Base-by-base conservation (phyloP, 2,113 vertebrate genomes). In the Coregonus clupeaformis region DNA sequence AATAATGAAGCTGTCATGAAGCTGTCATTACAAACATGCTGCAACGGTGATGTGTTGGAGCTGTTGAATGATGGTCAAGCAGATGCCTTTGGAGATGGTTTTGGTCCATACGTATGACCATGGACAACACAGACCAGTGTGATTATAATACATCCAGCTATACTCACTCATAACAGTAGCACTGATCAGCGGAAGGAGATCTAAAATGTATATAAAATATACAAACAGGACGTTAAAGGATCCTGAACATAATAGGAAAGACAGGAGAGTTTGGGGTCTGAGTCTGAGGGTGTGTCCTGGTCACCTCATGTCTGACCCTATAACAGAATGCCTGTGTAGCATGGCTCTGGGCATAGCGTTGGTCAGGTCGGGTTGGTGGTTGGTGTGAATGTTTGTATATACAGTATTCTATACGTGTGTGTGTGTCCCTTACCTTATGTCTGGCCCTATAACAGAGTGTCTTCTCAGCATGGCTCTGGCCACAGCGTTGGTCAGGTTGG, bases 391-490 rank as follows among this genome's bases (percentile, higher is more conserved):
- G 7, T 42, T 2, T 11, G 2, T 42, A 42, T 2, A 42, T 42
- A 42, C 36, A 36, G 36, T 2, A 42, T 7, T 0, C 36, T 42
- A 7, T 11, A 3, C 2, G 52, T 11, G 24, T 62, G 52, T 4
- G 73, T 57, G 66, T 45, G 36, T 27, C 72, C 42, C 94, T 89
- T 94, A 98, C 98, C 94, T 97, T 89, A 99, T 94, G 70, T 97
- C 95, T 49, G 95, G 95, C 80, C 95, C 97, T 74, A 94, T 90
- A 29, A 99, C 95, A 3, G 98, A 98, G 92, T 98, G 96, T 74
- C 92, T 94, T 76, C 98, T 95, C n/a, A 99, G 90, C 95, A 96
- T 92, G 18, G 97, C 96, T 67, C 98, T 90, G 63, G 96, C 96
- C 80, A 95, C 94, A 69, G 95, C 90, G 80, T 91, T 97, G 85